A percentile compares a stretch with the other conserved stretches of the same genome.
Evolutionary conservation across 2,113 vertebrate species (phyloP).

Genomic region (Clupea harengus): DNA sequence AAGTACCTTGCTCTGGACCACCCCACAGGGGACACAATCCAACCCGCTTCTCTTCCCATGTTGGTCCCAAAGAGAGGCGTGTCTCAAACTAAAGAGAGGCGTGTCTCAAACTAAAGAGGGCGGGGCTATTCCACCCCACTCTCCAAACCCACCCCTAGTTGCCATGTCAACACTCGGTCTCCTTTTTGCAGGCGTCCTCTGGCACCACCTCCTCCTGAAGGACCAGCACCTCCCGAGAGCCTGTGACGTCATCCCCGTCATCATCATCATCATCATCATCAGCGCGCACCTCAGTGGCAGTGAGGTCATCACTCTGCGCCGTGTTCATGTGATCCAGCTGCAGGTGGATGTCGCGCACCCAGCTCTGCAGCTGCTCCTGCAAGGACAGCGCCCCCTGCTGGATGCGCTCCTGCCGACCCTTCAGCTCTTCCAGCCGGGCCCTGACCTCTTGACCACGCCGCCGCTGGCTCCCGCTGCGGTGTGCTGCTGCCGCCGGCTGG

Average conservation of each 20-base stretch:
- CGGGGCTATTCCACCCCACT: background rate
- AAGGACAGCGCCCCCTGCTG: constrained; percentile 60
- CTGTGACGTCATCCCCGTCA: background rate
- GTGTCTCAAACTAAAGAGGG: background rate
- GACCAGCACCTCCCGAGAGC: background rate
- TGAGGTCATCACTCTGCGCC: constrained; percentile 36
- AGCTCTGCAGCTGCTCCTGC: constrained; percentile 63
- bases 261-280: background rate
- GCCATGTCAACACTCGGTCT: background rate
- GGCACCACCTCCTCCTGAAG: background rate
- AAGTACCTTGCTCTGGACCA: too few species aligned
- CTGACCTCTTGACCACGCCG: constrained; percentile 53
- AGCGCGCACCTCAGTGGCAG: background rate
- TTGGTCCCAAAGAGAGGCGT: background rate
- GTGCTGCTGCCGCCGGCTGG: background rate
- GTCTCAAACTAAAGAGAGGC: background rate
- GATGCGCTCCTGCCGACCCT: constrained; percentile 69
- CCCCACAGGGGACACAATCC: background rate
- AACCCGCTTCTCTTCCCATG: background rate
- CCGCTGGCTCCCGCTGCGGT: constrained; percentile 48
- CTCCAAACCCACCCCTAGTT: background rate
- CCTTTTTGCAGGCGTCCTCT: background rate
- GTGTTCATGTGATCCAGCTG: constrained; percentile 61
- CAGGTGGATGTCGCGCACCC: constrained; percentile 67
- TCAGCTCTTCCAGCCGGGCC: constrained; percentile 62